Evolutionary conservation across 1,140 invertebrate genomes (phyloP).

Genomic region (Brachionus plicatilis): DNA sequence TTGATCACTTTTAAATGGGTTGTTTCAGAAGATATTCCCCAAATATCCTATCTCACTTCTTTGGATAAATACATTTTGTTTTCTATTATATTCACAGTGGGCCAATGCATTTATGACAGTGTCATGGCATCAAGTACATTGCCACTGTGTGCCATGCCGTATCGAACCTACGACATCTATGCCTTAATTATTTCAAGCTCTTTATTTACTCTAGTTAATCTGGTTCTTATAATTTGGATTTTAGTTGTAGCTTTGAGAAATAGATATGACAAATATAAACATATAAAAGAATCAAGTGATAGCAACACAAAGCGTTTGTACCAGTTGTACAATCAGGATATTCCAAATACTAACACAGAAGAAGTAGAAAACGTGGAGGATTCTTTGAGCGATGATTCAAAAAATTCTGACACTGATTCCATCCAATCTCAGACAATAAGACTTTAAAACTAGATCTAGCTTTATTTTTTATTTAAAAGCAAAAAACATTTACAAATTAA

Average conservation of each 20-base stretch:
- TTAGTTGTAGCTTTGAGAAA: background rate
- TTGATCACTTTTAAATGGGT: conserved; percentile 16
- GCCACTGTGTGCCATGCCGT: background rate
- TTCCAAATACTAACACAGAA: background rate
- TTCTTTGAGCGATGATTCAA: background rate
- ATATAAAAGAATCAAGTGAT: background rate
- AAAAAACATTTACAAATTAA: background rate
- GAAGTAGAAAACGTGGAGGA: background rate
- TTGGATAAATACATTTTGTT: conserved; percentile 18
- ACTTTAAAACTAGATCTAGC: background rate
- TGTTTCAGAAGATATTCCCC: conserved; percentile 2
- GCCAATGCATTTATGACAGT: conserved; percentile 11
- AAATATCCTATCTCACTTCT: conserved; percentile 18
- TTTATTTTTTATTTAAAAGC: background rate
- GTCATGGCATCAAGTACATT: background rate
- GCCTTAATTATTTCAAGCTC: background rate
- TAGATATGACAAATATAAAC: background rate
- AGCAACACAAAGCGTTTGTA: background rate
- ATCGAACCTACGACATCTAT: background rate
- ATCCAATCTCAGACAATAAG: background rate
- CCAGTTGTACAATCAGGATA: background rate
- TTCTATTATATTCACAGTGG: background rate
- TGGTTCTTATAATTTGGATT: background rate
- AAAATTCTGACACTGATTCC: background rate
- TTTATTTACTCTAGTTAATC: background rate